Conservation (phyloP, 2,888 invertebrate species). For the Diarsia rubi region DNA sequence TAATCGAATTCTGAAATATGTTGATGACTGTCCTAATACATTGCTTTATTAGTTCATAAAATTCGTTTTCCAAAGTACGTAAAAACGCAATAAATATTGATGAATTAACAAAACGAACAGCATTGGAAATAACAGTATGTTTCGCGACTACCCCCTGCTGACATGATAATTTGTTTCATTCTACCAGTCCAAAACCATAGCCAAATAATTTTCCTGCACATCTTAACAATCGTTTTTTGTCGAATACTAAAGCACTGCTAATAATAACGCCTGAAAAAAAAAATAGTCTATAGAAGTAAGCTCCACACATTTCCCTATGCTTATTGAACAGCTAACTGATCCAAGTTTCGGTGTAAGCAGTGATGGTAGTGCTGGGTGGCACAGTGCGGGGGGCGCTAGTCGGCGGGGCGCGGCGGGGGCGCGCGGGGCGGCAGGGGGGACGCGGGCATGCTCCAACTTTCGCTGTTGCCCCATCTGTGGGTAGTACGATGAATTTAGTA, state of each 20-base stretch:
- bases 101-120: neutral
- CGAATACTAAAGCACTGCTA: neutral
- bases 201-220: constrained; percentile 15
- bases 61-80: neutral
- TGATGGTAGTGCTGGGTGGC: constrained; percentile 30
- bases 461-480: constrained; percentile 84
- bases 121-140: neutral
- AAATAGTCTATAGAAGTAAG: neutral
- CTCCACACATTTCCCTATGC: neutral
- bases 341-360: constrained; percentile 26
- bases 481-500: neutral
- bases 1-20: neutral
- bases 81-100: neutral
- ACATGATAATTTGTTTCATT: neutral
- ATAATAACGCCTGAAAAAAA: neutral
- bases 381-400: constrained; percentile 72
- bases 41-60: neutral
- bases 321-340: constrained; percentile 33
- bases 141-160: neutral
- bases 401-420: constrained; percentile 85
- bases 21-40: neutral
- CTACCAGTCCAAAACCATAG: neutral
- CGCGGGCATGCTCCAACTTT: constrained; percentile 89
- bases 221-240: neutral
- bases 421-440: constrained; percentile 89